Evolutionary conservation across 2,888 invertebrate species (phyloP), one percentile per base, ranked within the genome.

Genomic region (Ferdinandea cuprea): DNA sequence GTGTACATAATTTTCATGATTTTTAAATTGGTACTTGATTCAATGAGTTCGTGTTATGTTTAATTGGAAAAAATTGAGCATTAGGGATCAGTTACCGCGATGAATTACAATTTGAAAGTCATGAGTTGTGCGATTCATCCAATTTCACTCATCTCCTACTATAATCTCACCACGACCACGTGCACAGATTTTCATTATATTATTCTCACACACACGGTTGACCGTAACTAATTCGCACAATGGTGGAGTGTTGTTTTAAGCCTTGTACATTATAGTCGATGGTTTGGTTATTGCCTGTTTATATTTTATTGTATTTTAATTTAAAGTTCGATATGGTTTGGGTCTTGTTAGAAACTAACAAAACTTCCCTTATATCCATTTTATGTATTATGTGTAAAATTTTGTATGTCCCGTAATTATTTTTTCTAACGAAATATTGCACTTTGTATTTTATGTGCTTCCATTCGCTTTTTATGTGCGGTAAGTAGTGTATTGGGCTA

Each of bases 21-120:
- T 69, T 69, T 71, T 56, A 13, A 58, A 56, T 61, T 61, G 40
- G n/a, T 25, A 32, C 28, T 37, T 74, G 48, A 56, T 50, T 66
- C n/a, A 66, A 35, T 59, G n/a, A 35, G 13, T 42, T 44, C 25
- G 15, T 25, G 17, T 0, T 3, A 58, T 13, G 15, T 1, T 50
- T 58, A 54, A 21, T 61, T 52, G 30, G 35, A 52, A 59, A 66
- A 9, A 8, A 48, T 58, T 48, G 8, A 68, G 37, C 30, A 19
- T 50, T 37, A 37, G 15, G 50, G 21, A 58, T 58, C 50, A 35
- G 2, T 11, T 5, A n/a, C 1, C 40, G 13, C 8, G 30, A n/a
- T 32, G 11, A 17, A 52, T 32, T 40, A 63, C 15, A 44, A 11
- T 52, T 65, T 52, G 35, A n/a, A 65, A 59, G 15, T 58, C 63